Base-by-base conservation (phyloP, 2,113 vertebrate genomes). In the Corapipo altera region DNA sequence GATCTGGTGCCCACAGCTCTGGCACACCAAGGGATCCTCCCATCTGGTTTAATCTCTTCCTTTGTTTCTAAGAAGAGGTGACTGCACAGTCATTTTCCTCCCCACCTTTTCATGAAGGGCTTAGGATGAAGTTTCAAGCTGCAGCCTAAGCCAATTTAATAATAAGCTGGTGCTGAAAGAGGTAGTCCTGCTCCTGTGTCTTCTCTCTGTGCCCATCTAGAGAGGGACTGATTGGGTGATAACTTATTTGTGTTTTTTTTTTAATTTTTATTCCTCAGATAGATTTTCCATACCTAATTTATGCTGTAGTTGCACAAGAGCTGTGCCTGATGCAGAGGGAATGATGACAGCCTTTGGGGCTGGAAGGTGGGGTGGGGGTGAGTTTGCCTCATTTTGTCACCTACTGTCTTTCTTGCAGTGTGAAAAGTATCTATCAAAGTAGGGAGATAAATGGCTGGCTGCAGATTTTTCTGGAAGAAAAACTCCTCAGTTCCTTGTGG, bases 351-450 rank as follows among this genome's bases (percentile, higher is more conserved):
- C 23, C 35, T 77, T 67, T 1, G 3, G 59, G 23, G 4, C 13
- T 81, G n/a, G 51, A 52, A 58, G 43, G 22, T 44, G n/a, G 13
- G 2, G 1, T 70, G 11, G 7, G 22, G 6, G 21, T 0, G 6
- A n/a, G 8, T 81, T 85, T 19, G 4, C 12, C 26, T 14, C 18
- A 46, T 74, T 77, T 58, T 64, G 52, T 91, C 20, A 37, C 21
- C 33, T 30, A 9, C 22, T 26, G 16, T 24, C 12, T 55, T 46
- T 59, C 12, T 8, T 64, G 80, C 39, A 39, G 20, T 33, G 16
- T 33, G 39, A 74, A 51, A 78, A n/a, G n/a, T 32, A 19, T 16
- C 12, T 83, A 26, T 64, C 2, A 5, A 67, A 66, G 6, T 3
- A 52, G n/a, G 15, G 19, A 74, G 7, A 37, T 30, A 61, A 71